Evolutionary conservation across 2,888 invertebrate genomes (phyloP), one percentile per base, ranked within the genome.

Genomic region (Zaprionus obscuricornis): DNA sequence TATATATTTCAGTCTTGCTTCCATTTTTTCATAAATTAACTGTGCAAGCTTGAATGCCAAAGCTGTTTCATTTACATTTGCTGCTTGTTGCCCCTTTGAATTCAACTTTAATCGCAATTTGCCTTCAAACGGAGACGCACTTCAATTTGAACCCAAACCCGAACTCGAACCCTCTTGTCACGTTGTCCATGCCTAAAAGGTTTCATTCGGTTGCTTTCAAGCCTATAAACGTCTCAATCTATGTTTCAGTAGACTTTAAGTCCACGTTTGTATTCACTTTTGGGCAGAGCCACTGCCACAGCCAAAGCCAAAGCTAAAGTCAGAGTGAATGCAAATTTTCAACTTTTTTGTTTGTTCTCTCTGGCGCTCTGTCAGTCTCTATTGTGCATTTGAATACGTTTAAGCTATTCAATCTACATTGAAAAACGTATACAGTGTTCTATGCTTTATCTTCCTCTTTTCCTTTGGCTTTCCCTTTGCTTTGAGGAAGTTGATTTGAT

Each of bases 151-250:
- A 20, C 39, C 24, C 39, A 24, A 11, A 4, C 17, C 37, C 36
- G 7, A 24, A 17, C 7, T 10, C n/a, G 13, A 3, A 5, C 22
- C n/a, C 11, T n/a, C n/a, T 13, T 11, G 7, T 27, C 36, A 52
- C 27, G 20, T 37, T 54, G n/a, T 22, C 33, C 40, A 34, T 11
- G 14, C 34, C 40, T 14, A 50, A 56, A 26, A 55, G 47, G 47
- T 40, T 55, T 45, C 8, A 18, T 34, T 52, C 14, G 26, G 13
- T 36, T 13, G 24, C 40, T 56, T 40, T 49, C 22, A 33, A 8
- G 34, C 11, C 16, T 17, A 27, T 37, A 37, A 57, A 39, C 37
- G 57, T 31, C 37, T 37, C 43, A 37, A 51, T 51, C 36, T 43
- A 31, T 14, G 29, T 36, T 27, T 31, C n/a, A 29, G n/a, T 17